A percentile compares a stretch with the other conserved stretches of the same genome.
These are phyloP conservation scores for Drosophila atripex DNA, from an alignment of 2,888 invertebrate species.

Conservation along the genomic window DNA sequence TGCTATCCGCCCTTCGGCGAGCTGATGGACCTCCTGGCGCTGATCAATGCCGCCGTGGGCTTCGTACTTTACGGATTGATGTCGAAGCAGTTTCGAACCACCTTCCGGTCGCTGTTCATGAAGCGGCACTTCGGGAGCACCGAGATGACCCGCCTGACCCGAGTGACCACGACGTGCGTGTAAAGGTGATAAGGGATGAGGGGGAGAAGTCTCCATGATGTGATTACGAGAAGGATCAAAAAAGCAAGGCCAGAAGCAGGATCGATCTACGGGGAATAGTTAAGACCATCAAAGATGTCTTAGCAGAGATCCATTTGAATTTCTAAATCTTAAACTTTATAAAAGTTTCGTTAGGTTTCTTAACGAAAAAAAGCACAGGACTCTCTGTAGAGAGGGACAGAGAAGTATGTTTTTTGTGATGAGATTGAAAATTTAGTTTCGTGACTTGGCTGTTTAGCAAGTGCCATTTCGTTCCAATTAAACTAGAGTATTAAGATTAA, in stretches of 20 bases:
- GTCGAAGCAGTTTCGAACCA: conserved; percentile 95
- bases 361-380: conserved; percentile 14
- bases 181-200: conserved; percentile 37
- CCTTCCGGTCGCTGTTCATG: conserved; percentile 89
- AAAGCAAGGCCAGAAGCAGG: background rate
- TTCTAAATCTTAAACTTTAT: conserved; percentile 43
- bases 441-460: conserved; percentile 40
- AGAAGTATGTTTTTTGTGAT: background rate
- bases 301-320: conserved; percentile 7
- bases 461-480: conserved; percentile 39
- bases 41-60: conserved; percentile 96
- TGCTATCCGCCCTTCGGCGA: conserved; percentile 94
- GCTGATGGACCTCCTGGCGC: conserved; percentile 94
- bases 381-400: conserved; percentile 15
- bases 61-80: conserved; percentile 97
- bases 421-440: conserved; percentile 12
- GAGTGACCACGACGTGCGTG: conserved; percentile 83
- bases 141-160: conserved; percentile 82
- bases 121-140: conserved; percentile 86
- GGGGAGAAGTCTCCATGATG: conserved; percentile 16
- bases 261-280: conserved; percentile 16
- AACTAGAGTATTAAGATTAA: conserved; percentile 9
- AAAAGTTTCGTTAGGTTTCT: conserved; percentile 35
- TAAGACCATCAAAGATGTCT: conserved; percentile 33
- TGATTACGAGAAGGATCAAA: conserved; percentile 15